Percentiles rank a stretch among this genome's conserved stretches.
Conservation (phyloP, 2,888 invertebrate genomes). For the Notocelia uddmanniana region DNA sequence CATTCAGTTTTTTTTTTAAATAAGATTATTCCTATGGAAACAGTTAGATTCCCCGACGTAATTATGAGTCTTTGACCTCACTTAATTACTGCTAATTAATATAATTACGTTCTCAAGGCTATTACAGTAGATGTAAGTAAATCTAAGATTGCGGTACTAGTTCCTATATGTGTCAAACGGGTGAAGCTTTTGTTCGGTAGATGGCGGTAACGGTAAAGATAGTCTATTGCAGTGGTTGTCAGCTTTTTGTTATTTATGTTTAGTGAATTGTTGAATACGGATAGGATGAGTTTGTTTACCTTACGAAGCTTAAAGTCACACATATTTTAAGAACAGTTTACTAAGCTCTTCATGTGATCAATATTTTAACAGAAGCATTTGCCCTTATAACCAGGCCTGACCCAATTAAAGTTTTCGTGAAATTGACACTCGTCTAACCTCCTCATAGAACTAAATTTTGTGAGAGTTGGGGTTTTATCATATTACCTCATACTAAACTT, state of each 20-base stretch:
- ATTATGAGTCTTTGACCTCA: constrained; percentile 51
- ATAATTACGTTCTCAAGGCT: constrained; percentile 49
- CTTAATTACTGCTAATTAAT: constrained; percentile 57
- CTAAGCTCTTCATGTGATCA: not conserved
- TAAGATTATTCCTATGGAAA: constrained; percentile 6
- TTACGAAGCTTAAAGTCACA: not conserved
- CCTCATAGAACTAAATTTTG: no score
- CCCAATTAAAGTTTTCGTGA: no score
- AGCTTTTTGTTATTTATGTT: not conserved
- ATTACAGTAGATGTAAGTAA: constrained; percentile 31
- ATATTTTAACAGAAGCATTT: not conserved
- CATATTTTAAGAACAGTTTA: not conserved
- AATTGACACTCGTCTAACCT: no score
- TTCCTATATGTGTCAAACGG: constrained; percentile 61
- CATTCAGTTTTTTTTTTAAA: not conserved
- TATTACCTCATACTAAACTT: no score
- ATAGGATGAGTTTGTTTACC: not conserved
- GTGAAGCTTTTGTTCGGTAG: constrained; percentile 63
- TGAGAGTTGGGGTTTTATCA: no score
- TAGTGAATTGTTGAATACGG: not conserved
- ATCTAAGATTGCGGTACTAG: constrained; percentile 60
- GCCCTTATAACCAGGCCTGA: no score
- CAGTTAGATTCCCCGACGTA: constrained; percentile 58
- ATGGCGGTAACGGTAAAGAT: constrained; percentile 59
- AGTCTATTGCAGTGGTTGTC: not conserved